These are phyloP conservation scores for Danaus chrysippus DNA, from an alignment of 2,888 invertebrate species.

Conservation along the genomic window DNA sequence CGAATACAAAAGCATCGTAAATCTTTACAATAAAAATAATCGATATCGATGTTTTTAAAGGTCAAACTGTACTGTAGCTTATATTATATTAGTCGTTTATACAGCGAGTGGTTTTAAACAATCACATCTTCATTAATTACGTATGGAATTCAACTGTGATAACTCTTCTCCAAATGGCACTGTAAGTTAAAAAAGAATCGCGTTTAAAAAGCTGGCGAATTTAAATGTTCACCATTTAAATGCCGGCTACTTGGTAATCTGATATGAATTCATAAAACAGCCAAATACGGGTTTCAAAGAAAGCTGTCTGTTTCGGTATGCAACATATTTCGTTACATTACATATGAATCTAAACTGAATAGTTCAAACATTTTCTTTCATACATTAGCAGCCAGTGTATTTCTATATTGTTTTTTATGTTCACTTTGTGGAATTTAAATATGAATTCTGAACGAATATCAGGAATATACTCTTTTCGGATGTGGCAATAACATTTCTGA, in stretches of 20 bases:
- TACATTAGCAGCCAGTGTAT: neutral
- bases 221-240: slow-evolving; percentile 36
- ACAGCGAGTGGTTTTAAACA: slow-evolving; percentile 58
- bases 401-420: neutral
- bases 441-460: neutral
- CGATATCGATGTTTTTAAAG: slow-evolving; percentile 55
- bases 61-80: slow-evolving; percentile 54
- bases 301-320: slow-evolving; percentile 23
- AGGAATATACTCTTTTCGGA: slow-evolving; percentile 37
- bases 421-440: neutral
- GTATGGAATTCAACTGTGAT: slow-evolving; percentile 56
- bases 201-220: slow-evolving; percentile 37
- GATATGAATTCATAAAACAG: slow-evolving; percentile 39
- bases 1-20: slow-evolving; percentile 71
- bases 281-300: slow-evolving; percentile 27
- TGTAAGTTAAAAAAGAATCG: slow-evolving; percentile 34
- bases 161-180: slow-evolving; percentile 32
- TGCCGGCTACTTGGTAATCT: slow-evolving; percentile 32
- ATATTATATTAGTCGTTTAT: slow-evolving; percentile 58
- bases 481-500: slow-evolving; percentile 50
- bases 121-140: slow-evolving; percentile 77
- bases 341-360: slow-evolving; percentile 1
- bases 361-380: neutral
- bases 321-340: slow-evolving; percentile 1
- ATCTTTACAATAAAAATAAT: slow-evolving; percentile 61